phyloP scores from a whole-genome alignment of 2,113 vertebrate species.

The Eurystomus gularis region DNA sequence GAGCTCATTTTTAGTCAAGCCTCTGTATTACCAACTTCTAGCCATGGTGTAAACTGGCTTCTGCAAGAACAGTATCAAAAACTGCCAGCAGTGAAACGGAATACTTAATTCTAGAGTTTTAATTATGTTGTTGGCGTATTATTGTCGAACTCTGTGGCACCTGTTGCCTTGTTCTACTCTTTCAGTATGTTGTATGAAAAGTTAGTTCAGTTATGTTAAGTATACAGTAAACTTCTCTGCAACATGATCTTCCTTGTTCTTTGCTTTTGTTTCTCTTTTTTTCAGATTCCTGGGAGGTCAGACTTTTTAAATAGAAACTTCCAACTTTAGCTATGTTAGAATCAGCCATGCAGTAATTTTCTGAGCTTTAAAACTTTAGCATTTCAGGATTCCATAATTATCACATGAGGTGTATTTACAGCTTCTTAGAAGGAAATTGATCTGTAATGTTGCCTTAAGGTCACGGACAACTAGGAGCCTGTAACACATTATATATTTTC shows the following conservation, averaged over 20 bases:
- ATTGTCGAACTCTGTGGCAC: not conserved
- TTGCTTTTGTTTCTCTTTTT: not conserved
- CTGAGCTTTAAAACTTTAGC: not conserved
- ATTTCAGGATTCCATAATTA: not conserved
- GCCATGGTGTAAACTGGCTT: accelerated
- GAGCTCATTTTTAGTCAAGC: not conserved
- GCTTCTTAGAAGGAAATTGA: not conserved
- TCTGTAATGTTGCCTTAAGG: not conserved
- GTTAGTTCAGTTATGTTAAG: not conserved
- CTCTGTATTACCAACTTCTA: not conserved
- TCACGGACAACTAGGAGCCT: not conserved
- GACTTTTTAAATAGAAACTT: not conserved
- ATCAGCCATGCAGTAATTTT: not conserved
- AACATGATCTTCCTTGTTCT: not conserved
- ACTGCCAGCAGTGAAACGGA: not conserved
- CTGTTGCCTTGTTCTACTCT: not conserved
- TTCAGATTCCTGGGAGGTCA: not conserved
- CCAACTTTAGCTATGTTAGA: not conserved
- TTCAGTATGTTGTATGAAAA: not conserved
- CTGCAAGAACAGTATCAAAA: not conserved
- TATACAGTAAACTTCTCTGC: not conserved
- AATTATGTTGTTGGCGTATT: not conserved
- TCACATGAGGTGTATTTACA: not conserved
- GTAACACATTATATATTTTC: not conserved
- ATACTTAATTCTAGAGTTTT: not conserved